phyloP scores from a whole-genome alignment of 2,888 invertebrate species.

The Buathra laborator region DNA sequence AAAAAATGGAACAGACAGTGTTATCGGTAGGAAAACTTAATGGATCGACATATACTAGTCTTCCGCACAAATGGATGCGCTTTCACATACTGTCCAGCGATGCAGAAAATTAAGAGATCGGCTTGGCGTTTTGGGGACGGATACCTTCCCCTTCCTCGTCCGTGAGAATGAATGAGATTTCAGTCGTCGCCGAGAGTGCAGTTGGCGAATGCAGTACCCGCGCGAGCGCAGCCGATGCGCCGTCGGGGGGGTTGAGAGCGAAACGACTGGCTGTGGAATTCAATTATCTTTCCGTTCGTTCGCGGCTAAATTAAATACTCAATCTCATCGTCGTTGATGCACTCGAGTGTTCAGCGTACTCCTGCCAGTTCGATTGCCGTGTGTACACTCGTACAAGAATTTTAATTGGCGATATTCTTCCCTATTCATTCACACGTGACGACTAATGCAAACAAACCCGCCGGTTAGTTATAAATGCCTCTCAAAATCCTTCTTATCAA shows the following conservation, averaged over 20 bases:
- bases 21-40: constrained; percentile 65
- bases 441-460: neutral
- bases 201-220: constrained; percentile 4
- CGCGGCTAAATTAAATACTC: constrained; percentile 80
- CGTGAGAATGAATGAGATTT: constrained; percentile 68
- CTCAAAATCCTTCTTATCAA: too few species aligned
- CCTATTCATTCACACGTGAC: neutral
- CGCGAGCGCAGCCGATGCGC: constrained; percentile 24
- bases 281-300: constrained; percentile 79
- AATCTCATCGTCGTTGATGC: constrained; percentile 74
- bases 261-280: constrained; percentile 74
- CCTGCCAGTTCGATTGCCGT: constrained; percentile 25
- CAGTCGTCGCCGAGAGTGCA: constrained; percentile 43
- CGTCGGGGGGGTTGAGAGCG: constrained; percentile 30
- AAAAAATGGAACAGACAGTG: constrained; percentile 65
- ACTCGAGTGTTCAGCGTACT: constrained; percentile 37
- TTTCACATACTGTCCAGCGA: constrained; percentile 75
- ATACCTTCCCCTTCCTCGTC: neutral
- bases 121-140: constrained; percentile 53
- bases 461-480: too few species aligned
- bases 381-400: constrained; percentile 5
- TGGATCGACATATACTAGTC: constrained; percentile 62
- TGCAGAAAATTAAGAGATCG: constrained; percentile 80
- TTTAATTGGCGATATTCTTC: constrained; percentile 11
- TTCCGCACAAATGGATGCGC: constrained; percentile 69